phyloP scores from a whole-genome alignment of 2,888 invertebrate species.

The Gymnocheta viridis region DNA sequence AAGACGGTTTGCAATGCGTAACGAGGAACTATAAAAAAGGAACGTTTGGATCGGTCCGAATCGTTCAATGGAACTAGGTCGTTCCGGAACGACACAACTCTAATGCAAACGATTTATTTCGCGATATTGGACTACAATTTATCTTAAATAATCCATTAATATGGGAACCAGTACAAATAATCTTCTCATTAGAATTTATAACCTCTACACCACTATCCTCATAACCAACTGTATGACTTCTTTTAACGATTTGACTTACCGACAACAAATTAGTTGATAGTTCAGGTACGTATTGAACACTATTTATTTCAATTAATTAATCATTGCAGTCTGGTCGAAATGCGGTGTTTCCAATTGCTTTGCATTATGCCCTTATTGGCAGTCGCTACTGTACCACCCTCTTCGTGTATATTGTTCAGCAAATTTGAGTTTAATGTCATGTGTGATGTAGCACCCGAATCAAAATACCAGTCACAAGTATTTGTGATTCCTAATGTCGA shows the following conservation, averaged over 20 bases:
- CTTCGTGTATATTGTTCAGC: not conserved
- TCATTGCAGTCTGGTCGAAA: conserved; percentile 3
- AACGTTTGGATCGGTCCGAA: too few relatives aligned
- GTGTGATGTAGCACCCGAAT: conserved; percentile 29
- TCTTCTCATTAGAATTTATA: not conserved
- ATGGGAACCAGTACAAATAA: conserved; percentile 19
- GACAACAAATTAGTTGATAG: conserved; percentile 54
- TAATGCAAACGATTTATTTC: conserved; percentile 9
- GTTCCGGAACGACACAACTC: too few relatives aligned
- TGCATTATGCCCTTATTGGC: conserved; percentile 10
- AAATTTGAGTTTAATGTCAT: conserved; percentile 21
- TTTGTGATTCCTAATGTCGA: conserved; percentile 16
- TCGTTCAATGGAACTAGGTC: too few relatives aligned
- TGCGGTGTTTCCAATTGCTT: not conserved
- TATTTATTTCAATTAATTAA: conserved; percentile 10
- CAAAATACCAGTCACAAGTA: conserved; percentile 19
- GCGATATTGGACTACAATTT: not conserved
- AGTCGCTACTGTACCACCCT: not conserved
- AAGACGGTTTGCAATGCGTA: too few relatives aligned
- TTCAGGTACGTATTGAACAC: conserved; percentile 30
- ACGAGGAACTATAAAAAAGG: too few relatives aligned
- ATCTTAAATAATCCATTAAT: conserved; percentile 36
- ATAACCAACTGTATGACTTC: conserved; percentile 47
- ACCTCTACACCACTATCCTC: conserved; percentile 29
- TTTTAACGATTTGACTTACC: conserved; percentile 47